phyloP scores from a whole-genome alignment of 2,113 vertebrate species.

The Hystrix cristata region DNA sequence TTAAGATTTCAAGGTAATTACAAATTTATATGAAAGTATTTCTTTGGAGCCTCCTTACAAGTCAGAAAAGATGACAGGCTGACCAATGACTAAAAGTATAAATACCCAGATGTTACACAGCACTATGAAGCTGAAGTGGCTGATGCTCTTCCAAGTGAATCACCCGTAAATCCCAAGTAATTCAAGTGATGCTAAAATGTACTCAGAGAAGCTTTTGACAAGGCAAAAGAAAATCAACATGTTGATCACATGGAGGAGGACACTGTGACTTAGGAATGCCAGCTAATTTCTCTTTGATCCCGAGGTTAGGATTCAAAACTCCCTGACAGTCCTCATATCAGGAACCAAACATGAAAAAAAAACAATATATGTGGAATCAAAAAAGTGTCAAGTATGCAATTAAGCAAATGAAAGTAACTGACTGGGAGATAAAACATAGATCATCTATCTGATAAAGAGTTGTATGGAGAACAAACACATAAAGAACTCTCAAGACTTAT shows the following conservation, averaged over 20 bases:
- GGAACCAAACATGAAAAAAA: background rate
- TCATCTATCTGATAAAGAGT: background rate
- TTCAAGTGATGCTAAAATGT: background rate
- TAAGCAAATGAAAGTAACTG: slow-evolving; percentile 1
- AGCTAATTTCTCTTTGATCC: background rate
- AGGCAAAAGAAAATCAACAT: slow-evolving; percentile 5
- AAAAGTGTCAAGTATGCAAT: background rate
- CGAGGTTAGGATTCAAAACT: background rate
- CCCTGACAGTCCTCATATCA: background rate
- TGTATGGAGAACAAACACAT: background rate
- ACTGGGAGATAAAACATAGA: background rate
- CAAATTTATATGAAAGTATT: background rate
- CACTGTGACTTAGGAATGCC: background rate
- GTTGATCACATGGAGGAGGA: background rate
- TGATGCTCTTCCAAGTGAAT: background rate
- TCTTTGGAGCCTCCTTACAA: background rate
- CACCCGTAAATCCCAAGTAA: background rate
- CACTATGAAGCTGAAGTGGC: background rate
- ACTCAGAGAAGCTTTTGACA: slow-evolving; percentile 4
- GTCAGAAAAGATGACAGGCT: background rate
- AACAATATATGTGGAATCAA: background rate
- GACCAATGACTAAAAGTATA: background rate
- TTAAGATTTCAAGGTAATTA: background rate
- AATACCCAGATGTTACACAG: background rate
- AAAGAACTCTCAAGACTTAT: background rate